These are phyloP conservation scores for Yponomeuta malinellus DNA, from an alignment of 2,888 invertebrate species.

Conservation along the genomic window DNA sequence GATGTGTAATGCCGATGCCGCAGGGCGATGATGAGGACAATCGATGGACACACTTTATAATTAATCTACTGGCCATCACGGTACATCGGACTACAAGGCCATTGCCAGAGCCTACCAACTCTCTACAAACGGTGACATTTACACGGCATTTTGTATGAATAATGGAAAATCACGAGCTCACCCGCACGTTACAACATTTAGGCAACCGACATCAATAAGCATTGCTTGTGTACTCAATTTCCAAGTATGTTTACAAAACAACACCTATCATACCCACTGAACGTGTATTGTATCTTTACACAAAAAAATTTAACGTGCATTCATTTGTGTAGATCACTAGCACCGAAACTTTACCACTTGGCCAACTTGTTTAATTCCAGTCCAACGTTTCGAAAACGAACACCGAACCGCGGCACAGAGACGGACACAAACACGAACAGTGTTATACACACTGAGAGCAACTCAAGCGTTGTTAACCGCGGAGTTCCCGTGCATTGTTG, in stretches of 20 bases:
- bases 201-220: not conserved
- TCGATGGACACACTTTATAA: constrained; percentile 48
- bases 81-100: constrained; percentile 43
- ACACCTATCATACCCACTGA: not conserved
- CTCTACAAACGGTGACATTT: not conserved
- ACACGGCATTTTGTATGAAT: not conserved
- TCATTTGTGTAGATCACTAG: not conserved
- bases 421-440: not conserved
- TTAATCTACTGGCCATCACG: constrained; percentile 42
- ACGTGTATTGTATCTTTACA: not conserved
- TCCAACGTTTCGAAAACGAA: not conserved
- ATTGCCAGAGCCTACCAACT: constrained; percentile 31
- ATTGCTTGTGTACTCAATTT: not conserved
- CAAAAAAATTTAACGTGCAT: not conserved
- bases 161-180: not conserved
- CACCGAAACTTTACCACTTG: not conserved
- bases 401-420: not conserved
- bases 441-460: not conserved
- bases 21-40: constrained; percentile 46
- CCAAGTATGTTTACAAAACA: not conserved
- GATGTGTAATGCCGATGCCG: constrained; percentile 53
- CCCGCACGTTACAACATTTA: constrained; percentile 25
- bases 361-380: not conserved
- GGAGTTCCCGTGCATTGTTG: constrained; percentile 63
- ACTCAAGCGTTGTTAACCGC: constrained; percentile 30